Base-by-base conservation (phyloP, 1,140 invertebrate genomes). In the Battus philenor region DNA sequence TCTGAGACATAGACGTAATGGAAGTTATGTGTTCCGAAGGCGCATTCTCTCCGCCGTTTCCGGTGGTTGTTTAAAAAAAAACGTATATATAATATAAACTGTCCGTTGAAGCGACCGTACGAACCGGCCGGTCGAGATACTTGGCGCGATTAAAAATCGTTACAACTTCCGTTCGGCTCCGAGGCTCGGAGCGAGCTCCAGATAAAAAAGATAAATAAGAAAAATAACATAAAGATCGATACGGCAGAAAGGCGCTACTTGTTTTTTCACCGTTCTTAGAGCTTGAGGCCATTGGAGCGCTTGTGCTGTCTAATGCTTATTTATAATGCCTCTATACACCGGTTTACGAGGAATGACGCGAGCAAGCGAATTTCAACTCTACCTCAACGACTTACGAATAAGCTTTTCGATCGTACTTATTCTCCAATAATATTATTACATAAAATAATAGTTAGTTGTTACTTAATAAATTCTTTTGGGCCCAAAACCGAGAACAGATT, bases 221-320 rank as follows among this genome's bases (percentile, higher is more conserved):
- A 76, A 81, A 81, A 80, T 73, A 84, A 84, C 74, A 78, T 79
- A 73, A 82, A 82, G 74, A 82, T 82, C 80, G 76, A 81, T 80
- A 79, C 69, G 67, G 64, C 65, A 69, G 69, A 69, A 79, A 68
- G 75, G 75, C 68, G 80, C 80, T 82, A 82, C 78, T 75, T 75
- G 78, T 82, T 80, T 84, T 83, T 80, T 78, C 68, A 74, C 55
- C 56, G 61, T 51, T 59, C 61, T 68, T 65, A 63, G 59, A 59
- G 63, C 68, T 65, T 56, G 65, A 63, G 68, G 67, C 60, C 57
- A 70, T 61, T 59, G 59, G 17, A 32, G 51, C 47, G 59, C 51
- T 59, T 53, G 46, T 63, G 53, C 48, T 33, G 41, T 45, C 44
- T 39, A 36, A 44, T 38, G 48, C 49, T 51, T 47, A 44, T 47